These are phyloP conservation scores for Oxystoma pomonae DNA, from an alignment of 2,888 invertebrate species.

Conservation along the genomic window DNA sequence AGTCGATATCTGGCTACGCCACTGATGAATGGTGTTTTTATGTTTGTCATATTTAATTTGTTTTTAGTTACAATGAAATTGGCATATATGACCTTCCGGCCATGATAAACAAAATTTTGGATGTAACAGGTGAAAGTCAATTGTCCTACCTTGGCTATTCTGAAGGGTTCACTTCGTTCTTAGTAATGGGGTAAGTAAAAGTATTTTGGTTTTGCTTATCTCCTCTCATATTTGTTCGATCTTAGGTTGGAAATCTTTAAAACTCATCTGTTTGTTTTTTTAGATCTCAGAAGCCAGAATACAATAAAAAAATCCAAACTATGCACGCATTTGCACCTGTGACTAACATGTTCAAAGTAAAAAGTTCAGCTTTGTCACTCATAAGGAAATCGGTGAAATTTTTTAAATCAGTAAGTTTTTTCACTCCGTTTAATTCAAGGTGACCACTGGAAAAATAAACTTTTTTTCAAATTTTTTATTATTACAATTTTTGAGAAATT, in stretches of 20 bases:
- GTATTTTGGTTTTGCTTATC: too few relatives aligned
- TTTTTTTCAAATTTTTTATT: background rate
- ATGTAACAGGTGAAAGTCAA: constrained; percentile 10
- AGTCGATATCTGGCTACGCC: too few relatives aligned
- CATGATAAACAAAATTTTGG: constrained; percentile 20
- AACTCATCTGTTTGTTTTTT: too few relatives aligned
- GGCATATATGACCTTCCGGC: constrained; percentile 23
- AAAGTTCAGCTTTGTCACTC: background rate
- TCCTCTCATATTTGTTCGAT: too few relatives aligned
- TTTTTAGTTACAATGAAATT: constrained; percentile 23
- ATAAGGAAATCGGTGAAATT: background rate
- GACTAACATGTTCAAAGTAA: constrained; percentile 13
- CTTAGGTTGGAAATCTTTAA: too few relatives aligned
- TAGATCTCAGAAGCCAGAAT: constrained; percentile 16
- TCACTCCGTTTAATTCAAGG: too few relatives aligned
- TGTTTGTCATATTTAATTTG: too few relatives aligned
- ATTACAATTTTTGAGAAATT: too few relatives aligned
- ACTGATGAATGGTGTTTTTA: too few relatives aligned
- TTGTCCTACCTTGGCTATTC: constrained; percentile 22
- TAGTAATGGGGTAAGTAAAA: constrained; percentile 17
- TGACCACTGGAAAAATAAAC: too few relatives aligned
- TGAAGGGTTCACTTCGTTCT: constrained; percentile 20
- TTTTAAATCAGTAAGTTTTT: background rate
- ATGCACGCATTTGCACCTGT: constrained; percentile 24
- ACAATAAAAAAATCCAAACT: constrained; percentile 22